Evolutionary conservation across 2,888 invertebrate species (phyloP).

Genomic region (Chouioia cunea): DNA sequence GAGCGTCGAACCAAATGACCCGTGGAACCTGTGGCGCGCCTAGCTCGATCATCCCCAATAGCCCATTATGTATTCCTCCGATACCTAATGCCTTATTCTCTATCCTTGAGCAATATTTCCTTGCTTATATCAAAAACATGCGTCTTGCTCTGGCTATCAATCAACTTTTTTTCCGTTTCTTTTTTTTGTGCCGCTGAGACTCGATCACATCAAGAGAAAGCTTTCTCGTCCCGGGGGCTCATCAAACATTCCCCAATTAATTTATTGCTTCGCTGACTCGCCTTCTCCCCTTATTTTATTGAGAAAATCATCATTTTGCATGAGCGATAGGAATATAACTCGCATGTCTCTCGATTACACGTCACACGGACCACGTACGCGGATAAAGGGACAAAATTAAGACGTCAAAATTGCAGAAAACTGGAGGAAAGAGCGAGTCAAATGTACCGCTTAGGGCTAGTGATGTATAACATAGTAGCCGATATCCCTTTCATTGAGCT

Average conservation of each 20-base stretch:
- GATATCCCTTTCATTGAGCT: conserved; percentile 64
- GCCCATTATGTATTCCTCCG: conserved; percentile 49
- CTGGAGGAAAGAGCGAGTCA: conserved; percentile 23
- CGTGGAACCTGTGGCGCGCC: conserved; percentile 49
- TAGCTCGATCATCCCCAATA: conserved; percentile 49
- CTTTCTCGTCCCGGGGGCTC: too few relatives aligned
- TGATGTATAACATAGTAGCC: conserved; percentile 34
- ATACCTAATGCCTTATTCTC: conserved; percentile 33
- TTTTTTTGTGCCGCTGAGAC: background rate
- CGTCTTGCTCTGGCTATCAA: conserved; percentile 15
- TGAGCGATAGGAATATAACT: background rate
- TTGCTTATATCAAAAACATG: background rate
- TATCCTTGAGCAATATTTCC: conserved; percentile 8
- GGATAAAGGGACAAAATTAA: too few relatives aligned
- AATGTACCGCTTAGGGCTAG: conserved; percentile 45
- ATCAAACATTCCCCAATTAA: too few relatives aligned
- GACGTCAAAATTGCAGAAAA: background rate
- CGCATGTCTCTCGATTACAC: background rate
- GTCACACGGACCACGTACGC: background rate
- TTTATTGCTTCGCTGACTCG: too few relatives aligned
- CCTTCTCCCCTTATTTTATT: too few relatives aligned
- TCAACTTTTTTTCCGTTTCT: conserved; percentile 13
- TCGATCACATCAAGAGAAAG: background rate
- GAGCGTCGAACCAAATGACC: conserved; percentile 54
- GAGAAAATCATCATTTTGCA: background rate